phyloP scores from a whole-genome alignment of 2,888 invertebrate genomes.

The Amblyjoppa fuscipennis region DNA sequence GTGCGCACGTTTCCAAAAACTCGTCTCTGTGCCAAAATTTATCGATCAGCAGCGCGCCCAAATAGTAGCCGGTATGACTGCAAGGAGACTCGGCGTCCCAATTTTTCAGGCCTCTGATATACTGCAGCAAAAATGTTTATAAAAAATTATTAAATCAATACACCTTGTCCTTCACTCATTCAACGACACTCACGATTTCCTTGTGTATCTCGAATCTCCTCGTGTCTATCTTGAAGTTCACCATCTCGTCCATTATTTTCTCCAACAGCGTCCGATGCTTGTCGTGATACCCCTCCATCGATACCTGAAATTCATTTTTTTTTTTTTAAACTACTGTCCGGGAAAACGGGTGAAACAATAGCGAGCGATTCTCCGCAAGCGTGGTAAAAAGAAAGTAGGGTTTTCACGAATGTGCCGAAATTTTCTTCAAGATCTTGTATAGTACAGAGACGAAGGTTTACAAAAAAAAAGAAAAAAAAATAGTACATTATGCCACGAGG shows the following conservation, averaged over 20 bases:
- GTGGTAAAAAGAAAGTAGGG: background rate
- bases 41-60: slow-evolving; percentile 92
- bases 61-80: slow-evolving; percentile 94
- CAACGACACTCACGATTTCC: slow-evolving; percentile 89
- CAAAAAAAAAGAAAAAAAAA: too few relatives aligned
- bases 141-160: background rate
- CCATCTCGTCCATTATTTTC: slow-evolving; percentile 94
- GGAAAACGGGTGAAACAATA: too few relatives aligned
- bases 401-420: too few relatives aligned
- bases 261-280: slow-evolving; percentile 94
- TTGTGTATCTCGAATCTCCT: slow-evolving; percentile 94
- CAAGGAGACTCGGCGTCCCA: slow-evolving; percentile 97
- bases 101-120: slow-evolving; percentile 93
- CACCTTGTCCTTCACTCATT: background rate
- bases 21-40: slow-evolving; percentile 96
- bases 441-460: background rate
- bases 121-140: slow-evolving; percentile 82
- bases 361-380: too few relatives aligned
- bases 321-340: background rate
- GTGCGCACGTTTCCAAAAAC: slow-evolving; percentile 91
- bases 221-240: slow-evolving; percentile 92
- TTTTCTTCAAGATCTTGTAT: background rate
- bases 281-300: slow-evolving; percentile 95
- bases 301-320: slow-evolving; percentile 87
- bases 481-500: too few relatives aligned